phyloP scores from a whole-genome alignment of 2,113 vertebrate species.

The Spheniscus mendiculus region DNA sequence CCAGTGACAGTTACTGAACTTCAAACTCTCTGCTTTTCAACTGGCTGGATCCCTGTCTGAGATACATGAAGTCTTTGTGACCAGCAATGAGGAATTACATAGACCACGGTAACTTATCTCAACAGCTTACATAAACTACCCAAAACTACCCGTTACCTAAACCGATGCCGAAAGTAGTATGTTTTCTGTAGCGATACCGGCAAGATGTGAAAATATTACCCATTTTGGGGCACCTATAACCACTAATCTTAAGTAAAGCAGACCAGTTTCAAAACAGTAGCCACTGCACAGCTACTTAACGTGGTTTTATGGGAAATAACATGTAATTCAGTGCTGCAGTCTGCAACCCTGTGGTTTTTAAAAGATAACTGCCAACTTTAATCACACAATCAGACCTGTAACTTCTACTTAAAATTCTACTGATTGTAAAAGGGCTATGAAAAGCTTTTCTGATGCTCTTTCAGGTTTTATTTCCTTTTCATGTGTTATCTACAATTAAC shows the following conservation, averaged over 20 bases:
- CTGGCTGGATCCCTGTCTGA: neutral
- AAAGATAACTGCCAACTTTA: neutral
- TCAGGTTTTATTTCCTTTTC: conserved; percentile 72
- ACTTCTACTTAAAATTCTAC: neutral
- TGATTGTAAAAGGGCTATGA: neutral
- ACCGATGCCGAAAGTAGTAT: accelerated
- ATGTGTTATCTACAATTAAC: conserved; percentile 69
- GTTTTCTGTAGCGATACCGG: neutral
- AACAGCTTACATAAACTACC: neutral
- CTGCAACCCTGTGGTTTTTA: neutral
- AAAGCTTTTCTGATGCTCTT: conserved; percentile 61
- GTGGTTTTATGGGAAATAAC: neutral
- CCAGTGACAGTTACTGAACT: neutral
- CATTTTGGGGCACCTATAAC: neutral
- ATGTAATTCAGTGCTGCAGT: neutral
- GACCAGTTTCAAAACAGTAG: neutral
- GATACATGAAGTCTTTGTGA: neutral
- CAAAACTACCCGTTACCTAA: neutral
- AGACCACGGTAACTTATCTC: neutral
- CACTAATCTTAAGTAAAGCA: neutral
- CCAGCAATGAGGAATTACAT: neutral
- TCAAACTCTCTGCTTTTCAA: neutral
- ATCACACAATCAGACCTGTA: neutral
- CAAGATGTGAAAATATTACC: neutral
- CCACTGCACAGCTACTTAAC: neutral